phyloP scores from a whole-genome alignment of 2,113 vertebrate species.

The Callorhinus ursinus region DNA sequence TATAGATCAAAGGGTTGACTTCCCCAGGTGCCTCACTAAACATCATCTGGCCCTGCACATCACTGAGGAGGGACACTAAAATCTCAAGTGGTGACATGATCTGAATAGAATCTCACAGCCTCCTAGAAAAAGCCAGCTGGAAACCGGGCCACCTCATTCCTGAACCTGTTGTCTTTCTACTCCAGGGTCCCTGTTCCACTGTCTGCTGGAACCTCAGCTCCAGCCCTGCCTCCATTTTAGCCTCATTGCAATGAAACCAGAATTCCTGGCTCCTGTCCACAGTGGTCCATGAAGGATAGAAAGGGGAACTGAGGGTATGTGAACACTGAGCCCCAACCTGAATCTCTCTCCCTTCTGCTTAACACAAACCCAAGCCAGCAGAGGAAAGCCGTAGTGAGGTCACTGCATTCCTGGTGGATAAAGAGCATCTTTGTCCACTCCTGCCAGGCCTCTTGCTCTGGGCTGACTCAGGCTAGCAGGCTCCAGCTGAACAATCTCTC shows the following conservation, averaged over 20 bases:
- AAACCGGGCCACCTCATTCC: background rate
- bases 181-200: background rate
- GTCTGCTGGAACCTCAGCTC: too few species aligned
- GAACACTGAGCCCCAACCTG: background rate
- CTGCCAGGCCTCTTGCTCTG: conserved; percentile 44
- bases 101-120: background rate
- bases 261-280: background rate
- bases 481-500: background rate
- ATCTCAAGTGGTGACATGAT: background rate
- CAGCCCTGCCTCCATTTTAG: background rate
- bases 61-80: background rate
- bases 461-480: conserved; percentile 24
- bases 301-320: background rate
- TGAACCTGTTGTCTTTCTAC: background rate
- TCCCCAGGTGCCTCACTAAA: background rate
- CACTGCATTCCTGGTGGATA: conserved; percentile 65
- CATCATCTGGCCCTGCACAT: background rate
- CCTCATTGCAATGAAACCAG: background rate
- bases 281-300: background rate
- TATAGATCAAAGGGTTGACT: background rate
- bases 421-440: conserved; percentile 66
- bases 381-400: conserved; percentile 64
- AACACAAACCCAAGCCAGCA: conserved; percentile 15
- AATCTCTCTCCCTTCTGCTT: background rate
- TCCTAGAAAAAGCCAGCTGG: background rate